phyloP scores from a whole-genome alignment of 2,888 invertebrate species.

The Maniola hyperantus region DNA sequence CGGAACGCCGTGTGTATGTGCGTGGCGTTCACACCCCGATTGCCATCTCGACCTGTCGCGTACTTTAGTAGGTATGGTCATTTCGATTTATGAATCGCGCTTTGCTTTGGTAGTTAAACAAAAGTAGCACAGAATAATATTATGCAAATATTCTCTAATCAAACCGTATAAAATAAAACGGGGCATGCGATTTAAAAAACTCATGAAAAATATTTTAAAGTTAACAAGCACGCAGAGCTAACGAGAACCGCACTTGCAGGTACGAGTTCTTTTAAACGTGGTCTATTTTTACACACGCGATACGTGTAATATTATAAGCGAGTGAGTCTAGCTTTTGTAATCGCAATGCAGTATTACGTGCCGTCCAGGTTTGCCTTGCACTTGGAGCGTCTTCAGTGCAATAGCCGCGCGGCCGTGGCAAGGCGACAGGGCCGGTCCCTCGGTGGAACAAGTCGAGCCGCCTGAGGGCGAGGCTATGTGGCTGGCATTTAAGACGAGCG shows the following conservation, averaged over 20 bases:
- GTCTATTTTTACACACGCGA: slow-evolving; percentile 23
- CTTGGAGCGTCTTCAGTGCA: slow-evolving; percentile 72
- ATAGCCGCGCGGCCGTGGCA: slow-evolving; percentile 54
- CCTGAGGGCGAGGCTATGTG: slow-evolving; percentile 15
- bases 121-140: neutral
- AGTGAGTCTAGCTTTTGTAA: slow-evolving; percentile 41
- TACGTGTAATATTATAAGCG: slow-evolving; percentile 23
- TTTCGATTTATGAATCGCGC: no score
- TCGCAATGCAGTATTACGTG: slow-evolving; percentile 65
- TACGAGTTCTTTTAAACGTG: slow-evolving; percentile 18
- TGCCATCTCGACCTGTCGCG: no score
- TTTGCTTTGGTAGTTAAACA: neutral
- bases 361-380: slow-evolving; percentile 31
- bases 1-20: no score
- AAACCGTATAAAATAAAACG: neutral
- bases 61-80: no score
- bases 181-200: neutral
- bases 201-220: slow-evolving; percentile 12
- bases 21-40: no score
- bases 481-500: slow-evolving; percentile 19
- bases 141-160: neutral
- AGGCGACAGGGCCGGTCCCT: slow-evolving; percentile 40
- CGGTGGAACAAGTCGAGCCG: slow-evolving; percentile 18
- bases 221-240: slow-evolving; percentile 18
- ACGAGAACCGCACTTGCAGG: slow-evolving; percentile 14